phyloP scores from a whole-genome alignment of 1,140 invertebrate species.

The Pristionchus pacificus region DNA sequence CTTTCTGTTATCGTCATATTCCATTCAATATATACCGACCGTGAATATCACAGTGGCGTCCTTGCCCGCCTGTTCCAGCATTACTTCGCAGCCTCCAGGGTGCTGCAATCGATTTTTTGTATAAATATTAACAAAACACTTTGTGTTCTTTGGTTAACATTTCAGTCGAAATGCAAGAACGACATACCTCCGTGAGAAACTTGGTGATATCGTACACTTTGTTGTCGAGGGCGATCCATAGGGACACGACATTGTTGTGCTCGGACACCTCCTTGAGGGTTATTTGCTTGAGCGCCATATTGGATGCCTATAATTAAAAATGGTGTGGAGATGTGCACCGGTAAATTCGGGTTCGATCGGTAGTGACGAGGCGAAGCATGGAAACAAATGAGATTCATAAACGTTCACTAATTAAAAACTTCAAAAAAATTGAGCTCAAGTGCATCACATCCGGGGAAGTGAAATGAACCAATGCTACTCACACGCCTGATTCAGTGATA shows the following conservation, averaged over 20 bases:
- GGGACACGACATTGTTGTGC: slow-evolving; percentile 62
- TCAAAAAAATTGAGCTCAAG: too few species aligned
- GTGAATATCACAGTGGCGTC: slow-evolving; percentile 88
- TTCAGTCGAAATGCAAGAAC: background rate
- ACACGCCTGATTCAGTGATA: too few species aligned
- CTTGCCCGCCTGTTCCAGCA: slow-evolving; percentile 79
- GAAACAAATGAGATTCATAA: too few species aligned
- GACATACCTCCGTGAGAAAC: slow-evolving; percentile 65
- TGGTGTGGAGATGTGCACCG: too few species aligned
- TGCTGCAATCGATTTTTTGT: slow-evolving; percentile 69
- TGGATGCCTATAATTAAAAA: too few species aligned
- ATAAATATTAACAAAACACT: slow-evolving; percentile 11
- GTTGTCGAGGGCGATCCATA: slow-evolving; percentile 65
- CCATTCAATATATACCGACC: background rate
- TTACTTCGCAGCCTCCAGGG: slow-evolving; percentile 91
- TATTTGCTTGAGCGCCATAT: slow-evolving; percentile 30
- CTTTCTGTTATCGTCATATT: too few species aligned
- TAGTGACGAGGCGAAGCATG: too few species aligned
- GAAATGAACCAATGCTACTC: too few species aligned
- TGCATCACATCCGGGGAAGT: too few species aligned
- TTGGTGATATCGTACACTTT: slow-evolving; percentile 67
- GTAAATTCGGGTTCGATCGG: too few species aligned
- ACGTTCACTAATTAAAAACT: too few species aligned
- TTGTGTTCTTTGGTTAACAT: slow-evolving; percentile 8
- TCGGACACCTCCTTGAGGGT: slow-evolving; percentile 59